A percentile compares a stretch with the other conserved stretches of the same genome.
Evolutionary conservation across 2,888 invertebrate genomes (phyloP).

Genomic region (Drosophila siamana): DNA sequence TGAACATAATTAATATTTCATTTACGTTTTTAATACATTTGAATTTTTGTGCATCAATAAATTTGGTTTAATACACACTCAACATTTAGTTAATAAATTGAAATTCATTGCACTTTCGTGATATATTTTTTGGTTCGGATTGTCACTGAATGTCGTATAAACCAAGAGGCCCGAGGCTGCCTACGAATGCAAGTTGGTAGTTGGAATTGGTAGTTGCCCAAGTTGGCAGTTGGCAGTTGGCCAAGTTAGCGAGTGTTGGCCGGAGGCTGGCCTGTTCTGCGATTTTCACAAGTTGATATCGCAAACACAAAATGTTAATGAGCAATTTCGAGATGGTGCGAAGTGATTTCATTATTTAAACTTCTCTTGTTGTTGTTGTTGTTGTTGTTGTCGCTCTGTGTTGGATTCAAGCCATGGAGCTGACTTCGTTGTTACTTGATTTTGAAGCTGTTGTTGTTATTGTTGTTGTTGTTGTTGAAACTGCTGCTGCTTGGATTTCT

Average conservation of each 20-base stretch:
- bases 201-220: conserved; percentile 13
- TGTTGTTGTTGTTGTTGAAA: conserved; percentile 16
- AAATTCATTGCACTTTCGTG: neutral
- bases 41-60: too few relatives aligned
- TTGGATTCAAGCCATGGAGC: conserved; percentile 15
- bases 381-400: conserved; percentile 40
- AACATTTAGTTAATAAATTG: too few relatives aligned
- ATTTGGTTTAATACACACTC: too few relatives aligned
- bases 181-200: conserved; percentile 21
- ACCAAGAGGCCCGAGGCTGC: neutral
- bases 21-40: too few relatives aligned
- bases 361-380: conserved; percentile 54
- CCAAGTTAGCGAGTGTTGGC: conserved; percentile 25
- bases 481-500: conserved; percentile 19
- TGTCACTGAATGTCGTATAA: conserved; percentile 11
- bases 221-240: conserved; percentile 28
- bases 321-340: conserved; percentile 86
- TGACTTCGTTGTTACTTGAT: conserved; percentile 37
- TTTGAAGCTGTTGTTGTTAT: conserved; percentile 29
- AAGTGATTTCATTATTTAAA: conserved; percentile 85
- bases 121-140: neutral
- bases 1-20: too few relatives aligned
- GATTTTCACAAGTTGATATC: conserved; percentile 86
- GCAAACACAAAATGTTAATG: conserved; percentile 86
- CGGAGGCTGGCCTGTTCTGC: conserved; percentile 60